phyloP scores from a whole-genome alignment of 2,113 vertebrate species.

The Phoxinus phoxinus region DNA sequence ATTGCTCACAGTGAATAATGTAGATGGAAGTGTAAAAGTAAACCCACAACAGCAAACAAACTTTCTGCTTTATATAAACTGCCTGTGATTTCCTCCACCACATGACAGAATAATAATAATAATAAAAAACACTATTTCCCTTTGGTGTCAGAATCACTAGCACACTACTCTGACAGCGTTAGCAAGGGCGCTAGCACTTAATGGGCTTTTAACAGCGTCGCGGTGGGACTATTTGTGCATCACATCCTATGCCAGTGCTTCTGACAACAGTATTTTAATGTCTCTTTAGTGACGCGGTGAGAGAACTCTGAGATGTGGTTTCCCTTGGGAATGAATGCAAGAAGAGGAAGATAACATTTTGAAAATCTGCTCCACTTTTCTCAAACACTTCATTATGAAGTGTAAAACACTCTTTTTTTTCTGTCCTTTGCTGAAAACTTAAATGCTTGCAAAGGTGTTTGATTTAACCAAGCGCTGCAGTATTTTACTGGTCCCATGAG shows the following conservation, averaged over 20 bases:
- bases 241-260: conserved; percentile 65
- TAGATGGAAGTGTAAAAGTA: neutral
- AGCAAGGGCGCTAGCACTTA: conserved; percentile 66
- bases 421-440: conserved; percentile 66
- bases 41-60: conserved; percentile 25
- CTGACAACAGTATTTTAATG: conserved; percentile 73
- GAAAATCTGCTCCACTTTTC: conserved; percentile 71
- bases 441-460: conserved; percentile 71
- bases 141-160: conserved; percentile 75
- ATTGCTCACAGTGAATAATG: neutral
- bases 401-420: conserved; percentile 72
- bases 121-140: conserved; percentile 74
- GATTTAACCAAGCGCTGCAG: conserved; percentile 75
- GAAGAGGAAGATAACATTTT: neutral
- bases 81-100: conserved; percentile 55
- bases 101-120: conserved; percentile 70
- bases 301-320: conserved; percentile 67
- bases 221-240: conserved; percentile 76
- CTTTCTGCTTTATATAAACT: neutral
- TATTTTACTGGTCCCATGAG: conserved; percentile 73
- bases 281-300: conserved; percentile 58
- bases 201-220: conserved; percentile 75
- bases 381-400: conserved; percentile 50
- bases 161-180: conserved; percentile 65
- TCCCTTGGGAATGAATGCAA: conserved; percentile 63